These are phyloP conservation scores for Myathropa florea DNA, from an alignment of 2,888 invertebrate genomes.

Conservation along the genomic window DNA sequence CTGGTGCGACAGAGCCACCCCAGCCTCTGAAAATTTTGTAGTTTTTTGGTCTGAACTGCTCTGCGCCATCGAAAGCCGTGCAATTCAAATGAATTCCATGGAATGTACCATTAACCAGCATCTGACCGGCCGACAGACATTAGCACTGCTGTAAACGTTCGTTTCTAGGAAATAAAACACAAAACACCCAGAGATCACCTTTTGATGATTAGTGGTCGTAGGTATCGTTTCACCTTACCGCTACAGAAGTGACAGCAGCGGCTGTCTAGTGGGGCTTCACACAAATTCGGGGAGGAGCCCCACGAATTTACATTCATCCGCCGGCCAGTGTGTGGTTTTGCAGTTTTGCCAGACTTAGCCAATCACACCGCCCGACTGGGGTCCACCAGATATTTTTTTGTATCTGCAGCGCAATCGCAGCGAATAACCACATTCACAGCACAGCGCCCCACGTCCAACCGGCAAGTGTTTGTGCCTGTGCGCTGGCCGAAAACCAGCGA, in stretches of 20 bases:
- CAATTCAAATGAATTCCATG: conserved; percentile 51
- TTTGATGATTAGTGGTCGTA: conserved; percentile 20
- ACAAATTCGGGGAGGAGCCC: conserved; percentile 37
- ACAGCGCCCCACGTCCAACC: conserved; percentile 36
- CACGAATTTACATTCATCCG: conserved; percentile 17
- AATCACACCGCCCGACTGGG: conserved; percentile 14
- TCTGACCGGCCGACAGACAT: neutral
- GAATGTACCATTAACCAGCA: conserved; percentile 61
- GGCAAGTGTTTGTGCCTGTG: conserved; percentile 13
- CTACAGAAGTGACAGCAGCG: conserved; percentile 10
- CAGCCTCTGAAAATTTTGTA: conserved; percentile 1
- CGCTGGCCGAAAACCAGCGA: conserved; percentile 1
- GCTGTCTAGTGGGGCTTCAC: neutral
- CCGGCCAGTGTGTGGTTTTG: neutral
- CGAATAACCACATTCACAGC: conserved; percentile 50
- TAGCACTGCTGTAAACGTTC: conserved; percentile 24
- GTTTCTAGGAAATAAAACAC: conserved; percentile 49
- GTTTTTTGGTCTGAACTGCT: neutral
- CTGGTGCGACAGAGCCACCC: conserved; percentile 20
- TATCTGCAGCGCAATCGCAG: conserved; percentile 51
- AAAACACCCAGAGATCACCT: conserved; percentile 51
- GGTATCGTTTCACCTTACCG: conserved; percentile 53
- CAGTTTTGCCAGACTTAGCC: conserved; percentile 26
- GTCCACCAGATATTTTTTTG: conserved; percentile 38
- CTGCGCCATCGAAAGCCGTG: conserved; percentile 22